These are phyloP conservation scores for Catamblyrhynchus diadema DNA, from an alignment of 2,797 vertebrate genomes.

Conservation along the genomic window DNA sequence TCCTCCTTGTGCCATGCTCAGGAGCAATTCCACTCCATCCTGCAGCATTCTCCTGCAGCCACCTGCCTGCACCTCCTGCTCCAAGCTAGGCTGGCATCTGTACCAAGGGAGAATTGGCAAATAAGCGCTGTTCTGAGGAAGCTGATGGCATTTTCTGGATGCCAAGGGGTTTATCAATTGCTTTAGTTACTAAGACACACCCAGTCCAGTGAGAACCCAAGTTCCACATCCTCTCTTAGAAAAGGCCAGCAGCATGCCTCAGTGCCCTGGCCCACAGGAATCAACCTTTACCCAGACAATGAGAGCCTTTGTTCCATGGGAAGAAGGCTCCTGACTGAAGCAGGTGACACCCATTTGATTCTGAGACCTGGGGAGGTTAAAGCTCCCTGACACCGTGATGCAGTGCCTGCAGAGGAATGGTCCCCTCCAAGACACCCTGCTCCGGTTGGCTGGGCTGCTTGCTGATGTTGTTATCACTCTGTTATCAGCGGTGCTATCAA, in stretches of 20 bases:
- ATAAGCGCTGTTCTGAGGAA: not conserved
- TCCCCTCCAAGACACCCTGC: not conserved
- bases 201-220: not conserved
- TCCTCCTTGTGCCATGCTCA: rapidly evolving
- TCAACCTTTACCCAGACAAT: not conserved
- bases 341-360: not conserved
- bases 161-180: not conserved
- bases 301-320: not conserved
- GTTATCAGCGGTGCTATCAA: not conserved
- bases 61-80: not conserved
- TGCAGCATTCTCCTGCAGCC: not conserved
- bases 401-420: not conserved
- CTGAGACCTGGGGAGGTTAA: not conserved
- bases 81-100: not conserved
- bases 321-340: not conserved
- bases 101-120: not conserved
- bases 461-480: not conserved
- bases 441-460: not conserved
- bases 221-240: not conserved
- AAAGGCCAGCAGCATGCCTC: not conserved
- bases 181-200: not conserved
- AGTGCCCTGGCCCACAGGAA: not conserved
- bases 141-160: not conserved
- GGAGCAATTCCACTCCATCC: rapidly evolving
- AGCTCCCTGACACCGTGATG: not conserved